Evolutionary conservation across 2,888 invertebrate genomes (phyloP).

Genomic region (Volucella zonaria): DNA sequence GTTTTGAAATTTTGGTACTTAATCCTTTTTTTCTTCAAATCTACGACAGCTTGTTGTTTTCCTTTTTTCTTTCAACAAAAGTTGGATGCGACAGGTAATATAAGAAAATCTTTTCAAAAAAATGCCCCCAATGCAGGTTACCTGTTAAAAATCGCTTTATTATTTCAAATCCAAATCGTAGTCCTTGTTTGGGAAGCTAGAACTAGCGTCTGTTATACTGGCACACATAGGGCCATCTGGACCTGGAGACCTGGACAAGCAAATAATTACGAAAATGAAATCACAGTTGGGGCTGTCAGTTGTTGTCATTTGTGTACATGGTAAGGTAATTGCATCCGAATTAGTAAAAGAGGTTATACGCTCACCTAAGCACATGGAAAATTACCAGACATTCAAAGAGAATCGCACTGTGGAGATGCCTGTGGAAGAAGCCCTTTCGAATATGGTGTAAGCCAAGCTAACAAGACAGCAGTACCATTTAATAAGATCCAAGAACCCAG

Average conservation of each 20-base stretch:
- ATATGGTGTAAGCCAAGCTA: not conserved
- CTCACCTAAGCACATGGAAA: not conserved
- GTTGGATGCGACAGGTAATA: too few relatives aligned
- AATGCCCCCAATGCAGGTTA: too few relatives aligned
- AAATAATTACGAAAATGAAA: conserved; percentile 1
- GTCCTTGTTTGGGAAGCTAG: too few relatives aligned
- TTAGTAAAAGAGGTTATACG: not conserved
- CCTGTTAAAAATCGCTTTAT: too few relatives aligned
- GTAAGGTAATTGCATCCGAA: not conserved
- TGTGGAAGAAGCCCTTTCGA: not conserved
- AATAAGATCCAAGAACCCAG: not conserved
- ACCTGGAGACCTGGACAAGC: not conserved
- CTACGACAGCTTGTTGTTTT: not conserved
- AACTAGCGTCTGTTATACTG: not conserved
- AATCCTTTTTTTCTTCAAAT: not conserved
- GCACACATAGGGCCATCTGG: not conserved
- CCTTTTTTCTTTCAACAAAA: too few relatives aligned
- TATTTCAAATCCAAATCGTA: too few relatives aligned
- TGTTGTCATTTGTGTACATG: not conserved
- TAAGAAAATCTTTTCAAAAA: too few relatives aligned
- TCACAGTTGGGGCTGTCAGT: not conserved
- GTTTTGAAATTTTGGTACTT: not conserved
- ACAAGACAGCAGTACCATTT: not conserved
- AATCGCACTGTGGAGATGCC: not conserved
- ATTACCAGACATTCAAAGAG: not conserved